These are phyloP conservation scores for Megastigmus dorsalis DNA, from an alignment of 2,888 invertebrate species.

Conservation along the genomic window DNA sequence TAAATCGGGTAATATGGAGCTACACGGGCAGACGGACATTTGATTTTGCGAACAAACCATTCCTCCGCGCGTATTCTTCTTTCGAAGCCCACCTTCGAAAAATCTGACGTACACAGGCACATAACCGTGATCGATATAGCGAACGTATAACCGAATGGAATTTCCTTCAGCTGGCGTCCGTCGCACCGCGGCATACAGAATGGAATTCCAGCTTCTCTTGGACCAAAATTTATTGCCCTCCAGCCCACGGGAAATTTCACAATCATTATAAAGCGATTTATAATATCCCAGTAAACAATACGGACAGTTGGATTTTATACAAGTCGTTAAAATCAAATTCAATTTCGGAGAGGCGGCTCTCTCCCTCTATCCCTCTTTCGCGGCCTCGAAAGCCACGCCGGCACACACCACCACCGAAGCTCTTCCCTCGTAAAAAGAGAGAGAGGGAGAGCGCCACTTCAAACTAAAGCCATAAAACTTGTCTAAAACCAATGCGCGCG, in stretches of 20 bases:
- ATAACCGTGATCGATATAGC: too few relatives aligned
- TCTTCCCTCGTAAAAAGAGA: conserved; percentile 36
- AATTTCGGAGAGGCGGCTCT: conserved; percentile 26
- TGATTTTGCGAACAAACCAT: too few relatives aligned
- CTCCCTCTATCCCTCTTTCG: too few relatives aligned
- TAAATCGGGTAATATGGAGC: too few relatives aligned
- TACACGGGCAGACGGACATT: too few relatives aligned
- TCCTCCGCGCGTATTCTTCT: too few relatives aligned
- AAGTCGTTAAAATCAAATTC: conserved; percentile 30
- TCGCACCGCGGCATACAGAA: too few relatives aligned
- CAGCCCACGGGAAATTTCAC: neutral
- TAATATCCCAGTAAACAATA: conserved; percentile 36
- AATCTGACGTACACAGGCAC: too few relatives aligned
- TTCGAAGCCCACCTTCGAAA: too few relatives aligned
- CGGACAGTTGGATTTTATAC: conserved; percentile 12
- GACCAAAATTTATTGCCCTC: neutral
- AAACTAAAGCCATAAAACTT: conserved; percentile 42
- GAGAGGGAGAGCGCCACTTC: conserved; percentile 23
- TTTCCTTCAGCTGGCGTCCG: too few relatives aligned
- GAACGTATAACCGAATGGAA: too few relatives aligned
- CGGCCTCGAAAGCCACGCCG: neutral
- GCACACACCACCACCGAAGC: neutral
- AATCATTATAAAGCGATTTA: conserved; percentile 23
- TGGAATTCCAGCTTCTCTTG: too few relatives aligned
- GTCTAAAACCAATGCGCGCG: conserved; percentile 26